phyloP scores from a whole-genome alignment of 2,113 vertebrate genomes.

The Periophthalmodon schlosseri region DNA sequence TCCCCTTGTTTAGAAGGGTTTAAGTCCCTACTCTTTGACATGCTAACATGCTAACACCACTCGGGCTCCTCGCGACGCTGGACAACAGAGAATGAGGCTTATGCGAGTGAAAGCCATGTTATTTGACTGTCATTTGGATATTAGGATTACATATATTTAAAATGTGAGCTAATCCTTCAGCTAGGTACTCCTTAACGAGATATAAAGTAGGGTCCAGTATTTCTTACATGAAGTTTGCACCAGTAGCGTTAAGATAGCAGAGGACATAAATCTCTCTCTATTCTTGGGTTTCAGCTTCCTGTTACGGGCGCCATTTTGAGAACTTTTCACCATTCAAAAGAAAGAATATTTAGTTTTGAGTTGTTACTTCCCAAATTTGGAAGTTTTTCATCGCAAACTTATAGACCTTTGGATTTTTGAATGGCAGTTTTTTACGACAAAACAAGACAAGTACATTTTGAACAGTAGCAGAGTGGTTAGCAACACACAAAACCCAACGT shows the following conservation, averaged over 20 bases:
- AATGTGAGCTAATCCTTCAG: not conserved
- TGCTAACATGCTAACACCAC: constrained; percentile 58
- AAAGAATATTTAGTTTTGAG: too few species aligned
- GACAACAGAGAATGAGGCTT: constrained; percentile 31
- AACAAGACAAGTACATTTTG: too few species aligned
- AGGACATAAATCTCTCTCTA: too few species aligned
- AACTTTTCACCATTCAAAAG: not conserved
- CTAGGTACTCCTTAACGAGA: not conserved
- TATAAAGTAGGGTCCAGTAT: too few species aligned
- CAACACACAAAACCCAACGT: too few species aligned
- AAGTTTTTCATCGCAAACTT: not conserved
- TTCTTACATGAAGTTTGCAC: too few species aligned
- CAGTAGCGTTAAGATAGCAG: too few species aligned
- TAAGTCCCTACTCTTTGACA: constrained; percentile 70
- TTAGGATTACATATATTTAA: not conserved
- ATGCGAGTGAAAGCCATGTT: constrained; percentile 23
- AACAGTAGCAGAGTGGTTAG: too few species aligned
- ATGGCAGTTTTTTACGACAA: not conserved
- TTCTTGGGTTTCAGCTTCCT: too few species aligned
- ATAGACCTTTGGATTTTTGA: not conserved
- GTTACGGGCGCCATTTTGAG: not conserved
- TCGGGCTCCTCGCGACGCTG: constrained; percentile 24
- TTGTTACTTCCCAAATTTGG: not conserved
- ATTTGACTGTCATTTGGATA: constrained; percentile 13
- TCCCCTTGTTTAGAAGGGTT: constrained; percentile 75